Base-by-base conservation (phyloP, 2,797 vertebrate species). In the Lacerta bilineata region DNA sequence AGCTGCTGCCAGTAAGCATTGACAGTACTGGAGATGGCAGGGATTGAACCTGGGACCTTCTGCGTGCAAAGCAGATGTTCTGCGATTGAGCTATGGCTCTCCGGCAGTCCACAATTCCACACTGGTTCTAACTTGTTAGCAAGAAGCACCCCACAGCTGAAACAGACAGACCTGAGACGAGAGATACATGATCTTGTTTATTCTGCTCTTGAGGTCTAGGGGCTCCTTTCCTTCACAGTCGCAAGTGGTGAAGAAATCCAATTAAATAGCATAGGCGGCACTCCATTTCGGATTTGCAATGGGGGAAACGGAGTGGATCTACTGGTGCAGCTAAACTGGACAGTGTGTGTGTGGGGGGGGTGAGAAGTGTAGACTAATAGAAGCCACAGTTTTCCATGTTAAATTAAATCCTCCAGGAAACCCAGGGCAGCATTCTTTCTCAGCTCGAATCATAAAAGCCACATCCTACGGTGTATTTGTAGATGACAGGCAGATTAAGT, bases 331-430 rank as follows among this genome's bases (percentile, higher is more conserved):
- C 81, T 90, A 27, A 59, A 59, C 5, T 23, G 43, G 27, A n/a
- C 13, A 55, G 3, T 55, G 1, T 23, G 25, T 90, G 93, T 43
- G 81, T n/a, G 92, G 93, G 23, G 68, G 87, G 59, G 33, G 33
- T 33, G 41, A 76, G 80, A 87, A 88, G 87, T 84, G 89, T 79
- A 89, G 90, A 68, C 92, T 91, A 94, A 91, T 72, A 15, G 55
- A 9, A 90, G 74, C 86, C 82, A 77, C 78, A 88, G 10, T 90
- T 87, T 84, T 94, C 78, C 81, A 90, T 87, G 87, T 86, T 43
- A 89, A 93, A 95, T 87, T 89, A 91, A 76, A 93, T 92, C 90
- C 91, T 88, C 94, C 50, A 55, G 91, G 89, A 93, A 93, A 94
- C 80, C 87, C 91, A 91, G 91, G 91, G 89, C 83, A 79, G 79